phyloP scores from a whole-genome alignment of 2,797 vertebrate species.

The Ficedula albicollis region DNA sequence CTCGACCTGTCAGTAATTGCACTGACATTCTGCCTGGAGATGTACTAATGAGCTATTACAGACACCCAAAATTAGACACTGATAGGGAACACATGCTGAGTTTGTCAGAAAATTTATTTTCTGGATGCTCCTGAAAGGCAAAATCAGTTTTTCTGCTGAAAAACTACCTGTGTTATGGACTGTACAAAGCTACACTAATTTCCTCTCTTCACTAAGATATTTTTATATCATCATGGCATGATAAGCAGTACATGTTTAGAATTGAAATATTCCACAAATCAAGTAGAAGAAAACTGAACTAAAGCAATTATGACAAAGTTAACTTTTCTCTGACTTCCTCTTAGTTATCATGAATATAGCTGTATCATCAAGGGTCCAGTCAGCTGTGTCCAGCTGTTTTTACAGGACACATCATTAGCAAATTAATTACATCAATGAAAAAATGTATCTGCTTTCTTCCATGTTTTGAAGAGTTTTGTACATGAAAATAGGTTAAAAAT shows the following conservation, averaged over 20 bases:
- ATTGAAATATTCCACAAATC: neutral
- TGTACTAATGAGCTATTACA: neutral
- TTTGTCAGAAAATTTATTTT: neutral
- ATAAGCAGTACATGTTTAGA: neutral
- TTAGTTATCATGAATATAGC: neutral
- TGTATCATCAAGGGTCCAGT: neutral
- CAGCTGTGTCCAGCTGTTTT: constrained; percentile 46
- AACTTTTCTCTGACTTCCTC: neutral
- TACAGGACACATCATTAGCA: neutral
- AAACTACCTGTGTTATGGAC: neutral
- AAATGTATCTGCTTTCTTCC: neutral
- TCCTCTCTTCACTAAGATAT: neutral
- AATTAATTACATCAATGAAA: neutral
- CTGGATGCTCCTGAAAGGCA: neutral
- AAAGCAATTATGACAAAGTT: neutral
- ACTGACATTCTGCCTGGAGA: neutral
- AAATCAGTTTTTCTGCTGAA: neutral
- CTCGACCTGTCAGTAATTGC: neutral
- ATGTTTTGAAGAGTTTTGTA: neutral
- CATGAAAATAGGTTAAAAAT: neutral
- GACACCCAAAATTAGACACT: neutral
- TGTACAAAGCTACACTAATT: neutral
- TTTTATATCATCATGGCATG: neutral
- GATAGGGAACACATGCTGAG: neutral
- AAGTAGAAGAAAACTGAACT: neutral